A percentile compares a stretch with the other conserved stretches of the same genome.
Evolutionary conservation across 2,888 invertebrate genomes (phyloP).

Genomic region (Pedicia rivosa): DNA sequence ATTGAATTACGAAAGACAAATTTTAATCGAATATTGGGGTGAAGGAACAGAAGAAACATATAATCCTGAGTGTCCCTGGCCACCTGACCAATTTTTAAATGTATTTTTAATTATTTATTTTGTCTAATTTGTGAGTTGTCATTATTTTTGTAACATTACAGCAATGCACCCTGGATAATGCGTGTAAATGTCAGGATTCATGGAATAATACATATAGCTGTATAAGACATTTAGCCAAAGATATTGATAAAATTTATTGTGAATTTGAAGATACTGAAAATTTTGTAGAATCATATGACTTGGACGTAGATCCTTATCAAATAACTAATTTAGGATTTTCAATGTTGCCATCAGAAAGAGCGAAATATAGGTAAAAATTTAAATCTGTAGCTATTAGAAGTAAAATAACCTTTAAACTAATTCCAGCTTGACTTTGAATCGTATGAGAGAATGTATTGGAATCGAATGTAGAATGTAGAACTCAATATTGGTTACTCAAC

Average conservation of each 20-base stretch:
- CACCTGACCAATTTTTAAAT: conserved; percentile 38
- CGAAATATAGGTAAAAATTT: conserved; percentile 38
- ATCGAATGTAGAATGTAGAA: not conserved
- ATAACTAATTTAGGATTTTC: conserved; percentile 42
- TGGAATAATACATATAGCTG: conserved; percentile 73
- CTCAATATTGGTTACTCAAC: too few species aligned
- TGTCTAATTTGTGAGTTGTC: conserved; percentile 5
- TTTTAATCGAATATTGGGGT: conserved; percentile 71
- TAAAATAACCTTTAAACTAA: too few species aligned
- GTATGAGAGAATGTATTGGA: conserved; percentile 1
- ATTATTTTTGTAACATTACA: conserved; percentile 27
- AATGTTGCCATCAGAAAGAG: conserved; percentile 34
- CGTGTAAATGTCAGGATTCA: conserved; percentile 75
- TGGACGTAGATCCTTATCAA: conserved; percentile 54
- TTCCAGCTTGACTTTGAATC: not conserved
- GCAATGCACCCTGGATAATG: conserved; percentile 45
- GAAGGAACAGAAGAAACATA: conserved; percentile 44
- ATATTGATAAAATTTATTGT: conserved; percentile 29
- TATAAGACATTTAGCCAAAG: conserved; percentile 43
- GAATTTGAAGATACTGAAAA: conserved; percentile 32
- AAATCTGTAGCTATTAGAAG: too few species aligned
- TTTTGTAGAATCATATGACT: conserved; percentile 63
- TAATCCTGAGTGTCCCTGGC: conserved; percentile 47
- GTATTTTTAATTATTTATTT: conserved; percentile 32
- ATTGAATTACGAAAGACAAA: conserved; percentile 22